Conservation (phyloP, 2,888 invertebrate species). For the Drosophila lacicola region DNA sequence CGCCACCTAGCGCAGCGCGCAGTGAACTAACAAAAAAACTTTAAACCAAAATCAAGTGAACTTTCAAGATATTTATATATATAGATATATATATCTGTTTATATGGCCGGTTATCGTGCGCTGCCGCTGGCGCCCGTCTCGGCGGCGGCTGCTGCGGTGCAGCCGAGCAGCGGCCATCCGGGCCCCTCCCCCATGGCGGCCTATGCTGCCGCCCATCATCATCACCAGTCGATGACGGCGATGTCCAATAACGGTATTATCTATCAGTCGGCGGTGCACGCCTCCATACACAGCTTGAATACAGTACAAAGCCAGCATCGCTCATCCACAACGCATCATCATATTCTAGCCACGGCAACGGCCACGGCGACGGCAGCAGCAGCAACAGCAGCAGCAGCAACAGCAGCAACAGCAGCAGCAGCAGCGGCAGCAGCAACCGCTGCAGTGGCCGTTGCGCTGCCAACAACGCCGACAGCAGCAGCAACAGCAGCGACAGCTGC, state of each 20-base stretch:
- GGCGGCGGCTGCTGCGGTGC: slow-evolving; percentile 74
- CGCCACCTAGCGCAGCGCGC: slow-evolving; percentile 29
- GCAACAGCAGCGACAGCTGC: slow-evolving; percentile 40
- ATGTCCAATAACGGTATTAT: slow-evolving; percentile 85
- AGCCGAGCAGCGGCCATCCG: slow-evolving; percentile 50
- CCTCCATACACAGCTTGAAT: slow-evolving; percentile 84
- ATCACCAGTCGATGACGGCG: slow-evolving; percentile 84
- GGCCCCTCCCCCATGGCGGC: slow-evolving; percentile 83
- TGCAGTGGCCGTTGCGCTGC: slow-evolving; percentile 57
- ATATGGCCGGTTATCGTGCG: slow-evolving; percentile 82
- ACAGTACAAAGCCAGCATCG: slow-evolving; percentile 83
- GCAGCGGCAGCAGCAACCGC: slow-evolving; percentile 57
- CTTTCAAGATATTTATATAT: not conserved
- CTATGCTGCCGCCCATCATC: slow-evolving; percentile 59
- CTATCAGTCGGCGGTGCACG: slow-evolving; percentile 85
- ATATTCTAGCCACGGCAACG: slow-evolving; percentile 83
- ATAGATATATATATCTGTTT: not conserved
- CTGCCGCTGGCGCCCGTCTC: slow-evolving; percentile 79
- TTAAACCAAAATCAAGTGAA: slow-evolving; percentile 19
- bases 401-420: slow-evolving; percentile 70
- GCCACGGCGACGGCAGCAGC: slow-evolving; percentile 76
- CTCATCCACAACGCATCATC: slow-evolving; percentile 81
- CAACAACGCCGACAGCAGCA: slow-evolving; percentile 43
- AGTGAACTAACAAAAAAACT: slow-evolving; percentile 24
- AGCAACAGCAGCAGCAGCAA: slow-evolving; percentile 71